Evolutionary conservation across 2,797 vertebrate species (phyloP).

Genomic region (Notolabrus celidotus): DNA sequence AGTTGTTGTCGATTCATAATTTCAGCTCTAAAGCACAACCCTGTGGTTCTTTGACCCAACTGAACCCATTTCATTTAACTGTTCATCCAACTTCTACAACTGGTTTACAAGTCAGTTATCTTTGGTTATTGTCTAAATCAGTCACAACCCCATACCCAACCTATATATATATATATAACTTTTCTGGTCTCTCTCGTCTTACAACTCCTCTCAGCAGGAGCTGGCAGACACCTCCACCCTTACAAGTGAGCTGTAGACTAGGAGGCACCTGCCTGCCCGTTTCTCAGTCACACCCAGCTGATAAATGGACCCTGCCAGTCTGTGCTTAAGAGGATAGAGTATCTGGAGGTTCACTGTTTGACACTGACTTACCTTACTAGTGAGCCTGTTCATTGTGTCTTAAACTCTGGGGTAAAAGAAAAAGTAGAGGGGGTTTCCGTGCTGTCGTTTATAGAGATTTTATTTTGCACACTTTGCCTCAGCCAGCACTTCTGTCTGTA

Average conservation of each 20-base stretch:
- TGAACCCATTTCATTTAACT: too few species aligned
- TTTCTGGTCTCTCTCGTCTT: conserved; percentile 1
- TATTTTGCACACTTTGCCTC: conserved; percentile 26
- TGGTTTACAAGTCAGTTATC: too few species aligned
- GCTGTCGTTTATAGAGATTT: conserved; percentile 12
- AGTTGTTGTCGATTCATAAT: not conserved
- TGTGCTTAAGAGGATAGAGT: not conserved
- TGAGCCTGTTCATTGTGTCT: conserved; percentile 3
- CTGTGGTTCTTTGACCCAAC: not conserved
- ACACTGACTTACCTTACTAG: not conserved
- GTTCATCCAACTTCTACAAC: not conserved
- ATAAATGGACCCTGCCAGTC: conserved; percentile 20
- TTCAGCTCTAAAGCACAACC: not conserved
- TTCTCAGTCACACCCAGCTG: conserved; percentile 26
- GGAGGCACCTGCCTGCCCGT: conserved; percentile 42
- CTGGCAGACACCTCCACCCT: not conserved
- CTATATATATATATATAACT: not conserved
- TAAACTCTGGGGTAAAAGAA: not conserved
- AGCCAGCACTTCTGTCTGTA: conserved; percentile 31
- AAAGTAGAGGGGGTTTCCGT: too few species aligned
- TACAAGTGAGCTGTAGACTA: conserved; percentile 32
- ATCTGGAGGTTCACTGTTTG: not conserved
- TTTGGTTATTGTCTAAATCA: not conserved
- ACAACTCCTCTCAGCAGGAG: conserved; percentile 23
- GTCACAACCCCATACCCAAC: not conserved